A percentile compares a stretch with the other conserved stretches of the same genome.
Evolutionary conservation across 2,888 invertebrate genomes (phyloP).

Genomic region (Metacarcinus magister): DNA sequence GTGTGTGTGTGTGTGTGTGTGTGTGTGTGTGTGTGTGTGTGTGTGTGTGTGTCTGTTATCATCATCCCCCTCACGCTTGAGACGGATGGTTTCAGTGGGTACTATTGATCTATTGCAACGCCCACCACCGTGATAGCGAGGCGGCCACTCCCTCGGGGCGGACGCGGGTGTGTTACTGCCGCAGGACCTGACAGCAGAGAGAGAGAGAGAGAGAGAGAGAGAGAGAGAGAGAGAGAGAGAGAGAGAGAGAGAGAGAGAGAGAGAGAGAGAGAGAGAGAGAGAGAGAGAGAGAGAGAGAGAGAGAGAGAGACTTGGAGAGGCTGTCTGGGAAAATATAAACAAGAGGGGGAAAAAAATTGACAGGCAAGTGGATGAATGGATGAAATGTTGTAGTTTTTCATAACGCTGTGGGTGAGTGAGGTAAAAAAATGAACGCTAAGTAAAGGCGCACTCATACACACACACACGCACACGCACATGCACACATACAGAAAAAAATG

Average conservation of each 20-base stretch:
- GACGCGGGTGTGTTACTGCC: neutral
- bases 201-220: conserved; percentile 38
- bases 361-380: no score
- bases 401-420: no score
- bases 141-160: neutral
- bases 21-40: conserved; percentile 14
- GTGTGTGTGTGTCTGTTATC: neutral
- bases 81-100: neutral
- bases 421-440: no score
- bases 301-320: no score
- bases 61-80: neutral
- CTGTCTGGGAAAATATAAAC: no score
- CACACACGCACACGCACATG: no score
- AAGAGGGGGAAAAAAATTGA: no score
- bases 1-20: conserved; percentile 5
- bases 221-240: conserved; percentile 48
- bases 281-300: conserved; percentile 31
- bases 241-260: conserved; percentile 48
- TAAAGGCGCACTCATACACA: no score
- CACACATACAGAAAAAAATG: no score
- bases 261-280: conserved; percentile 48
- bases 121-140: neutral
- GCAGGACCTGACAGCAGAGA: no score
- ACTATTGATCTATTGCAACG: conserved; percentile 16
- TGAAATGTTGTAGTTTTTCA: no score